phyloP scores from a whole-genome alignment of 2,888 invertebrate species.

The Pyrrhosoma nymphula region DNA sequence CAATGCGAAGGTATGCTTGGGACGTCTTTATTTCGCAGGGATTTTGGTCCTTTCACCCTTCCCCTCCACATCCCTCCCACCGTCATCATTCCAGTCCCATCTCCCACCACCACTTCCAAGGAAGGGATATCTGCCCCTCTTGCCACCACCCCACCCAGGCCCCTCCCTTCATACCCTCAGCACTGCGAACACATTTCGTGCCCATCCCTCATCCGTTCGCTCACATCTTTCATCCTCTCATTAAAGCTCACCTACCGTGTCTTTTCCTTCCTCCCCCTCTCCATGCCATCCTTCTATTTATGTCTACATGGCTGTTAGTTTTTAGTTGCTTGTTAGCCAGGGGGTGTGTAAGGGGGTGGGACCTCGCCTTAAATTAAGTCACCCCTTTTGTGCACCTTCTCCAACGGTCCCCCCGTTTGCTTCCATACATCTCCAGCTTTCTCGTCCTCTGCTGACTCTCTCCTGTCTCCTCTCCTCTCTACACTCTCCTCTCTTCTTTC shows the following conservation, averaged over 20 bases:
- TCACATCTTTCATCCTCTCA: not conserved
- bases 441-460: not conserved
- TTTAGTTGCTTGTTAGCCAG: constrained; percentile 9
- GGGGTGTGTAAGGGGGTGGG: not conserved
- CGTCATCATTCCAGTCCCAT: too few species aligned
- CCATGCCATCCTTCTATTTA: not conserved
- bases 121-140: too few species aligned
- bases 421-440: not conserved
- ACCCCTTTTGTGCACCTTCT: not conserved
- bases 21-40: not conserved
- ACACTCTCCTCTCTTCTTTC: not conserved
- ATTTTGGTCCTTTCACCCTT: not conserved
- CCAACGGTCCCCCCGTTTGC: not conserved
- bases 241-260: not conserved
- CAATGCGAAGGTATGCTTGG: not conserved
- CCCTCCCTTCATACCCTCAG: not conserved
- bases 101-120: too few species aligned
- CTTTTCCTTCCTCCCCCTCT: not conserved
- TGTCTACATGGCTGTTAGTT: constrained; percentile 21
- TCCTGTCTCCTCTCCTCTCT: not conserved
- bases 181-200: not conserved
- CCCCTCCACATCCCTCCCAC: too few species aligned
- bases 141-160: not conserved
- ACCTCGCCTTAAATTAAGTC: not conserved
- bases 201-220: not conserved